Conservation (phyloP, 2,797 vertebrate species). For the Hemitrygon akajei region DNA sequence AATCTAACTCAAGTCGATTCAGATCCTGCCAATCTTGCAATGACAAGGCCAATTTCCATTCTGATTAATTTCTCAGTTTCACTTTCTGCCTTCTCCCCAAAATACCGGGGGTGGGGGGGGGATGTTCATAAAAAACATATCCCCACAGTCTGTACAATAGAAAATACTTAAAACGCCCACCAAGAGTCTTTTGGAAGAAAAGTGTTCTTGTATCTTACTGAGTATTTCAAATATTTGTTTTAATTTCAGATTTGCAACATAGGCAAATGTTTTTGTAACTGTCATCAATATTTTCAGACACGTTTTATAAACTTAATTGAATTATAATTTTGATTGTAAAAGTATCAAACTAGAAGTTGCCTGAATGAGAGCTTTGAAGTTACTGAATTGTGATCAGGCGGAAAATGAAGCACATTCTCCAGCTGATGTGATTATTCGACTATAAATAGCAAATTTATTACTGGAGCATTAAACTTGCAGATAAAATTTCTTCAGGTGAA, state of each 20-base stretch:
- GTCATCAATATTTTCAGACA: not conserved
- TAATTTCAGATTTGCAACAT: too few species aligned
- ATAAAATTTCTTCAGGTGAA: not conserved
- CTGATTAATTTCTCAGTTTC: not conserved
- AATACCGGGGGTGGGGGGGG: not conserved
- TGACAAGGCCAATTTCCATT: not conserved
- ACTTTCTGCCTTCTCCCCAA: not conserved
- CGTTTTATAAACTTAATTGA: not conserved
- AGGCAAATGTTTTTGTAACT: not conserved
- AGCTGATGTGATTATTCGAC: not conserved
- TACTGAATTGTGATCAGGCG: not conserved
- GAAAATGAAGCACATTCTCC: not conserved
- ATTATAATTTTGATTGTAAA: not conserved
- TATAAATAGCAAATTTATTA: not conserved
- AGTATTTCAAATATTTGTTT: too few species aligned
- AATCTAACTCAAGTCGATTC: not conserved
- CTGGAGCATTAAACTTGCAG: not conserved
- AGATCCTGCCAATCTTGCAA: not conserved
- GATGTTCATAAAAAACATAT: too few species aligned
- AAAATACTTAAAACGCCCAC: too few species aligned
- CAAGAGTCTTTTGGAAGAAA: too few species aligned
- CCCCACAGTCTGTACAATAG: too few species aligned
- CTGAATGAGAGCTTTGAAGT: not conserved
- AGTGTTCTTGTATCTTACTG: too few species aligned
- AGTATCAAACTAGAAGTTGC: not conserved